A percentile compares a stretch with the other conserved stretches of the same genome.
Evolutionary conservation across 1,140 invertebrate genomes (phyloP).

Genomic region (Heliconius nattereri): DNA sequence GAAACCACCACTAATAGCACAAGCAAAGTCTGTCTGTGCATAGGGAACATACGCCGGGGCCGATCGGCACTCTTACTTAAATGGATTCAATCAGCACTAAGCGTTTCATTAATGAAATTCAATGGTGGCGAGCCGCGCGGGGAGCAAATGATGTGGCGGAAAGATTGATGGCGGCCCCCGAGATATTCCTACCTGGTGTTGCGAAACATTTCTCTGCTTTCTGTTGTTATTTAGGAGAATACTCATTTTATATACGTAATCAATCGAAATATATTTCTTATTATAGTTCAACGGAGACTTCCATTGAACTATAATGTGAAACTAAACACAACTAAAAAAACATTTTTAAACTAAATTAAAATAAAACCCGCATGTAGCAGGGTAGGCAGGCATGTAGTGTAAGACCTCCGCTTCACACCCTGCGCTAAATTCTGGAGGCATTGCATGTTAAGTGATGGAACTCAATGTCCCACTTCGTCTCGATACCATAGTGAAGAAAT

Average conservation of each 20-base stretch:
- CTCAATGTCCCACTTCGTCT: no score
- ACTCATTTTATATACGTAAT: not conserved
- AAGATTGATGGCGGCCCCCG: slow-evolving; percentile 69
- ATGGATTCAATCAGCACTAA: slow-evolving; percentile 80
- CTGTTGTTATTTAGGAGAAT: not conserved
- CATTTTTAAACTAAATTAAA: no score
- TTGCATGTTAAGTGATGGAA: no score
- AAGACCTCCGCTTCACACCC: no score
- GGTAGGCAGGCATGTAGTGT: no score
- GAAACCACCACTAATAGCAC: not conserved
- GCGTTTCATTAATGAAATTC: slow-evolving; percentile 80
- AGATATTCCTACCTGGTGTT: slow-evolving; percentile 38
- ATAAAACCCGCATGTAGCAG: no score
- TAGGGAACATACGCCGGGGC: slow-evolving; percentile 54
- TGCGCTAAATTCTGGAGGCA: no score
- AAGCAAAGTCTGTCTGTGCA: slow-evolving; percentile 41
- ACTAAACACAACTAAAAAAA: no score
- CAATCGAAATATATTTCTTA: not conserved
- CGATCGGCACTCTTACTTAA: slow-evolving; percentile 72
- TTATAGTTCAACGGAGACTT: no score
- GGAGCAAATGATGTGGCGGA: slow-evolving; percentile 79
- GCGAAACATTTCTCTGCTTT: slow-evolving; percentile 14
- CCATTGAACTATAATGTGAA: not conserved
- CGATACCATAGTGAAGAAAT: no score
- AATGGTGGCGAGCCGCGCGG: slow-evolving; percentile 66